Base-by-base conservation (phyloP, 92 coral and sea anemone genomes). In the Virgularia gustaviana region DNA sequence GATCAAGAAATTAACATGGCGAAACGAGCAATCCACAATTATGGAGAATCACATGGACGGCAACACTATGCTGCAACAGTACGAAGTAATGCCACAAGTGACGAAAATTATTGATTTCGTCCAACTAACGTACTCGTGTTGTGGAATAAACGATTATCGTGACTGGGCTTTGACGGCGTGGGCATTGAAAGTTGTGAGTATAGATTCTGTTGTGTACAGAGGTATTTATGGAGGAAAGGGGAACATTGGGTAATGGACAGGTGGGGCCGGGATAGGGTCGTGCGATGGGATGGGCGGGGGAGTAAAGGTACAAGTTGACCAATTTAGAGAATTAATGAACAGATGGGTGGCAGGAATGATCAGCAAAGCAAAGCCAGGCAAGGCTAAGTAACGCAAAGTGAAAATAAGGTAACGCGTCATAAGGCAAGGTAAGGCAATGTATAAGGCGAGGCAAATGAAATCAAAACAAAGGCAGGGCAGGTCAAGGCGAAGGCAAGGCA, bases 101-200 rank as follows among this genome's bases (percentile, higher is more conserved):
- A 89, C 99, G 0, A 58, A 82, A 24, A 89, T 88, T 29, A 60
- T 94, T 75, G 99, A 94, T 76, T 66, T 64, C 20, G 84, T 89
- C 47, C 99, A 94, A 53, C 81, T 71, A 35, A 78, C 82, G n/a
- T 94, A 82, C 61, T 89, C 85, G 16, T 94, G 99, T 60, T 94
- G 99, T 78, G 99, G 99, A 13, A 76, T 94, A 5, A 60, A 65
- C 65, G 96, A 94, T 63, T 94, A 87, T 64, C 89, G 96, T 18
- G 99, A 94, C 56, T 94, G 99, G 99, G 90, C 90, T 68, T 82
- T 87, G 36, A 87, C 96, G 20, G 80, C 86, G 16, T 94, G 99
- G 99, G 96, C 88, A 25, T 86, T 88, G 44, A 70, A 62, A 53
- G 96, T 89, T 79, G 99, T 94, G 61, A 76, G 90, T 18, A 54